Evolutionary conservation across 2,888 invertebrate genomes (phyloP), one percentile per base, ranked within the genome.

Genomic region (Euclidia mi): DNA sequence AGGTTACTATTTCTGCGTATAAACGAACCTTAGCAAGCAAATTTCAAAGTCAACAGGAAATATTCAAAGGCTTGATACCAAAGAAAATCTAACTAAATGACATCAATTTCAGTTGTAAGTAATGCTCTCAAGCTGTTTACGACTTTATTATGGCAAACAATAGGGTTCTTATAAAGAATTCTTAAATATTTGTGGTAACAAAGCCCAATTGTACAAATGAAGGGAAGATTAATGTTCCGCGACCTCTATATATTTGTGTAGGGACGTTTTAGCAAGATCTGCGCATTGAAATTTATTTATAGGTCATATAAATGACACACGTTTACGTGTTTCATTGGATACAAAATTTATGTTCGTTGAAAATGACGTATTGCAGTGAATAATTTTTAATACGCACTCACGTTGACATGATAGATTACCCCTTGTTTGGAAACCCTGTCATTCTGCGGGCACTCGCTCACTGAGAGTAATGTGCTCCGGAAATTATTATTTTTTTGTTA

Each of bases 251-350:
- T 85, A 85, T 89, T 86, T 86, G 78, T 84, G 79, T 84, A 84
- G 84, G 87, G 88, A 86, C 87, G 78, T 88, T 89, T 91, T 87
- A 85, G 89, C 89, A 83, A 84, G 83, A 86, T 83, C 82, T 80
- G 83, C 81, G 85, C 82, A 81, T 89, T 85, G 81, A 85, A 88
- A 88, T 88, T 86, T 91, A 90, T 91, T 90, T 91, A 90, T 90
- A 76, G 86, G 79, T 81, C 85, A 82, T 81, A 85, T 84, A 86
- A 85, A 82, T 85, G 89, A 86, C 85, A 81, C 76, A 75, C 82
- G 84, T 77, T 86, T 81, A 82, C 82, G 65, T 85, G 83, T 86
- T 81, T 82, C 87, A 85, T 84, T 87, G 84, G 81, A 70, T 71
- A 58, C 57, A 67, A 65, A 79, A 88, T 88, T 86, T 87, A 87